Evolutionary conservation across 2,113 vertebrate species (phyloP), one percentile per base, ranked within the genome.

Genomic region (Eretmochelys imbricata): DNA sequence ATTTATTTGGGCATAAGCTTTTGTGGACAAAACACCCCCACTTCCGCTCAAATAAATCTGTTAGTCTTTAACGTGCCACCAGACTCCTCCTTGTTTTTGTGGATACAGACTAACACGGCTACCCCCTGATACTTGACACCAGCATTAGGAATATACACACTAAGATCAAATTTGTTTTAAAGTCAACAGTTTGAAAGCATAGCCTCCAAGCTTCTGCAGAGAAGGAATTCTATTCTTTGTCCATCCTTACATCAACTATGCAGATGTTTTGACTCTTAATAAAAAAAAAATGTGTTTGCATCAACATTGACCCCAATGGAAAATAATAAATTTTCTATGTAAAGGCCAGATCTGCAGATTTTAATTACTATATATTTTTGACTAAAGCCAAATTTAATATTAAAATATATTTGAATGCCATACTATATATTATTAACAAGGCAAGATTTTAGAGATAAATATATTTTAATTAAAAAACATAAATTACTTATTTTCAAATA

Each of bases 161-260:
- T 87, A 90, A 91, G 55, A 79, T 86, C 35, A 79, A 85, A 87
- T 69, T 35, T 16, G n/a, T 29, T 54, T 38, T 92, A 94, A 89
- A 1, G 10, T 72, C 50, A 50, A 76, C 25, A 89, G n/a, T 88
- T 93, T 81, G 46, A 91, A 96, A 96, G 94, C 89, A 87, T n/a
- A 95, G 49, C 62, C 55, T 46, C 86, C 89, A 93, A 93, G 93
- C 88, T 96, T 87, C 82, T 91, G 59, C 83, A 91, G 85, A 92
- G 82, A 96, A 96, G 80, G 85, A 97, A 96, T 90, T 85, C 16
- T 88, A 46, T 55, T 86, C 94, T 98, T 97, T 97, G 89, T 97
- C 89, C 38, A 84, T 65, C 4, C 29, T 51, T 82, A 7, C 86
- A 92, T 87, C 31, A 84, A 91, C 80, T 10, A 95, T 42, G 85